Evolutionary conservation across 30 jellyfish, hydroid and myxozoan genomes (phyloP).

Genomic region (Morbakka virulenta): DNA sequence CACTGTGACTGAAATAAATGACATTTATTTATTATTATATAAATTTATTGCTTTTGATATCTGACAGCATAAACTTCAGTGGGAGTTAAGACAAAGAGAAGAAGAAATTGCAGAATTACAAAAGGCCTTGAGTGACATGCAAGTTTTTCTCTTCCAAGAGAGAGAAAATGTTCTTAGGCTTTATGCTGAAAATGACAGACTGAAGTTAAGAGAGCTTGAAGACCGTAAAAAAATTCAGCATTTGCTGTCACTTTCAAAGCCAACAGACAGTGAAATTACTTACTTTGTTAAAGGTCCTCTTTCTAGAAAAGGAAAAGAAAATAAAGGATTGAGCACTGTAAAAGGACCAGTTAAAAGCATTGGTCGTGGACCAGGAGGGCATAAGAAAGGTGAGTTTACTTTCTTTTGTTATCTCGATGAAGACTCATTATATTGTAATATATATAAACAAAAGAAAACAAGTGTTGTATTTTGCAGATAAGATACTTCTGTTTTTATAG

Average conservation of each 20-base stretch:
- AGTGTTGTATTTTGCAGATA: no score
- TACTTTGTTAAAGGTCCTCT: conserved; percentile 60
- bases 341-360: no score
- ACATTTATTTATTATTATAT: no score
- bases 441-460: no score
- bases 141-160: conserved; percentile 87
- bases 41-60: no score
- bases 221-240: conserved; percentile 90
- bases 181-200: conserved; percentile 87
- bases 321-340: not conserved
- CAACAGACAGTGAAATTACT: conserved; percentile 81
- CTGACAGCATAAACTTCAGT: conserved; percentile 80
- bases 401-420: no score
- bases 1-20: no score
- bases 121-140: conserved; percentile 92
- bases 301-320: not conserved
- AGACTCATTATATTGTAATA: no score
- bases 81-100: conserved; percentile 89
- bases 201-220: conserved; percentile 76
- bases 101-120: conserved; percentile 91
- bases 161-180: conserved; percentile 84
- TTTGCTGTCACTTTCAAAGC: conserved; percentile 71
- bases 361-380: conserved; percentile 96
- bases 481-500: no score
- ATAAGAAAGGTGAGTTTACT: conserved; percentile 30